phyloP scores from a whole-genome alignment of 1,140 invertebrate genomes.

The Pectinophora gossypiella region DNA sequence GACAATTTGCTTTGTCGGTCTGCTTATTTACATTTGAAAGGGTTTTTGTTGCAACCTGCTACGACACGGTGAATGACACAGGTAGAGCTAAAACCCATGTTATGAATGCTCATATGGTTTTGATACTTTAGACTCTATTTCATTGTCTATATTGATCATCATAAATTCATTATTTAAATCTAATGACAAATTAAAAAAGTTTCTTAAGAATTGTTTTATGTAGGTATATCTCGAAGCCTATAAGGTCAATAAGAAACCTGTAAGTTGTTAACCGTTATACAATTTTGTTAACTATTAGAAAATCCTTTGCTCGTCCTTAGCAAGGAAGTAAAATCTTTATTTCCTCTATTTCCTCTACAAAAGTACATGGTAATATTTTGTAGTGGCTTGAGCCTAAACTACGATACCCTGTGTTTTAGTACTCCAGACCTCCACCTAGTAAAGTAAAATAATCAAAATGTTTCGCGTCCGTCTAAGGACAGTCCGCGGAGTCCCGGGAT shows the following conservation, averaged over 20 bases:
- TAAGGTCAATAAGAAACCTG: neutral
- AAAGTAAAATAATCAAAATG: too few species aligned
- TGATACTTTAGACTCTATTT: constrained; percentile 20
- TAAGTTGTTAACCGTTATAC: neutral
- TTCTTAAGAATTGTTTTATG: too few species aligned
- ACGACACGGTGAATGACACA: constrained; percentile 69
- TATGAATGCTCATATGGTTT: constrained; percentile 23
- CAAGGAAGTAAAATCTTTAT: too few species aligned
- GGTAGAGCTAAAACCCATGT: constrained; percentile 34
- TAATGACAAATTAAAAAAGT: too few species aligned
- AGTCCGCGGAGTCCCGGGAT: neutral
- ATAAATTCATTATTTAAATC: too few species aligned
- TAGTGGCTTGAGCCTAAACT: too few species aligned
- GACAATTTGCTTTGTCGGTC: constrained; percentile 75
- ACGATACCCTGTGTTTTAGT: too few species aligned
- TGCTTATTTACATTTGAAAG: constrained; percentile 72
- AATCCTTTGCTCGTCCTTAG: neutral
- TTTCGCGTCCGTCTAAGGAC: neutral
- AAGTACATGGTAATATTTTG: too few species aligned
- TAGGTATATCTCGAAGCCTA: neutral
- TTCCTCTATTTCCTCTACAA: too few species aligned
- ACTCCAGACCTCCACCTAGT: too few species aligned
- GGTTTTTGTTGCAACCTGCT: constrained; percentile 66
- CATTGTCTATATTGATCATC: neutral
- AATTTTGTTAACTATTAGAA: neutral